Evolutionary conservation across 92 coral and sea anemone genomes (phyloP).

Genomic region (Bergia sp.): DNA sequence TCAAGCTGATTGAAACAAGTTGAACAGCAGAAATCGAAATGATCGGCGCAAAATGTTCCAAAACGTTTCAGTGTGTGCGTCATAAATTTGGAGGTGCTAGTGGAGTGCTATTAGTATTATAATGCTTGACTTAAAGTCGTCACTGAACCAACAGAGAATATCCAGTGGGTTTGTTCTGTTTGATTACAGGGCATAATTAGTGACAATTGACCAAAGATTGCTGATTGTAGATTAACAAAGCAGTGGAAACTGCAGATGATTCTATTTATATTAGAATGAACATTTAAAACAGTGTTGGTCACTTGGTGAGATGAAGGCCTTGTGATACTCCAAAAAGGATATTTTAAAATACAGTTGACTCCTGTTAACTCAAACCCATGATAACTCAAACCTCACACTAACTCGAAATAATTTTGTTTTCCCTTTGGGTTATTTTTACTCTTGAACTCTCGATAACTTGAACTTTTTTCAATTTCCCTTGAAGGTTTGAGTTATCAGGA

Average conservation of each 20-base stretch:
- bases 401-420: too few species aligned
- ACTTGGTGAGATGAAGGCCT: background rate
- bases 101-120: background rate
- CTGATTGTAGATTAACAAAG: background rate
- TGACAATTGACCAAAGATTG: background rate
- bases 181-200: background rate
- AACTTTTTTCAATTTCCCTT: too few species aligned
- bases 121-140: background rate
- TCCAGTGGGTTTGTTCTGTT: background rate
- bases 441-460: too few species aligned
- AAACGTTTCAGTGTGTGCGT: background rate
- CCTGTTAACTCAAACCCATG: too few species aligned
- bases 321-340: background rate
- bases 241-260: background rate
- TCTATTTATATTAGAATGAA: background rate
- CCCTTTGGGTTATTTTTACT: too few species aligned
- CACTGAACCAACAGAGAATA: background rate
- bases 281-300: background rate
- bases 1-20: constrained; percentile 69
- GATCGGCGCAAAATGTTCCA: background rate
- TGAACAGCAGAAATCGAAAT: background rate
- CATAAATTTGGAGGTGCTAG: background rate
- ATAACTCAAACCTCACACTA: too few species aligned
- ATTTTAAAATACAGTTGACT: too few species aligned
- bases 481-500: too few species aligned